These are phyloP conservation scores for Anolis sagrei DNA, from an alignment of 2,113 vertebrate genomes.

Conservation along the genomic window DNA sequence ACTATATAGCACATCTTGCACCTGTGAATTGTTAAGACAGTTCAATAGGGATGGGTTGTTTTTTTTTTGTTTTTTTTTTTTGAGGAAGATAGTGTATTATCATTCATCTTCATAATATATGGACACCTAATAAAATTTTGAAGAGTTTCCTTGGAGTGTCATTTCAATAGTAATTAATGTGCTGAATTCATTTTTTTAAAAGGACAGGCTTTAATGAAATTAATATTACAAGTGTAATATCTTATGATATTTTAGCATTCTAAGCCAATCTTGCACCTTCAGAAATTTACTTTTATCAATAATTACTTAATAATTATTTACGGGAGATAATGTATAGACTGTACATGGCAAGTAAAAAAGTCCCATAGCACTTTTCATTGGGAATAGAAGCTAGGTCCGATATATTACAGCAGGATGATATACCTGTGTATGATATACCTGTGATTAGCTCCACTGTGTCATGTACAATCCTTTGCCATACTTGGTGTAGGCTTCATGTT, in stretches of 20 bases:
- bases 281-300: not conserved
- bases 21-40: not conserved
- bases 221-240: too few relatives aligned
- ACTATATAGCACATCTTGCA: not conserved
- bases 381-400: not conserved
- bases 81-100: not conserved
- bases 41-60: not conserved
- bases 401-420: not conserved
- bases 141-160: not conserved
- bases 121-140: not conserved
- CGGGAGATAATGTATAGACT: not conserved
- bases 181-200: too few relatives aligned
- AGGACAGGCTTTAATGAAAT: not conserved
- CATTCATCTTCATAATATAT: not conserved
- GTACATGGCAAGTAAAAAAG: not conserved
- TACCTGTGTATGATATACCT: slow-evolving; percentile 4
- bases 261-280: not conserved
- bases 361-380: not conserved
- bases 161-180: not conserved
- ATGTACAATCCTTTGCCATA: not conserved
- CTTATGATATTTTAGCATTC: not conserved
- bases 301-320: not conserved
- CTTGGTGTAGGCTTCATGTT: too few relatives aligned
- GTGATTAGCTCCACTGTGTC: not conserved
- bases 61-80: too few relatives aligned